Conservation (phyloP, 2,797 vertebrate genomes). For the Adelosebastes latens region DNA sequence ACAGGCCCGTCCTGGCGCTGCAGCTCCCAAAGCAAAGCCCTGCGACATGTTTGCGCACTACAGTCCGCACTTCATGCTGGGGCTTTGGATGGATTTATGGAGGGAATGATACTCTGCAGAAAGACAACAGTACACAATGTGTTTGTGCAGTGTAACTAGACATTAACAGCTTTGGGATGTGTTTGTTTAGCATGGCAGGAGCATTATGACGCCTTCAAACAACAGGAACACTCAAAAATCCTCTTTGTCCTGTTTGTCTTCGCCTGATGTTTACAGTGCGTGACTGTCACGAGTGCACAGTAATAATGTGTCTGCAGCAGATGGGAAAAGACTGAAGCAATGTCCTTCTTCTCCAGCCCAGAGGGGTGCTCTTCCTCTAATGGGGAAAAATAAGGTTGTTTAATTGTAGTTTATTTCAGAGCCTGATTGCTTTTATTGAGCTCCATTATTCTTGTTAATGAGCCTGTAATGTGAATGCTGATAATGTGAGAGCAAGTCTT, state of each 20-base stretch:
- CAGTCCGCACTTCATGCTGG: slow-evolving; percentile 67
- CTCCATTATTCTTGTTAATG: slow-evolving; percentile 87
- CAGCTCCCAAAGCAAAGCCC: slow-evolving; percentile 63
- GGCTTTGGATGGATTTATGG: slow-evolving; percentile 77
- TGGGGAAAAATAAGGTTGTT: slow-evolving; percentile 85
- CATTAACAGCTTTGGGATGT: slow-evolving; percentile 76
- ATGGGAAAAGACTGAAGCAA: slow-evolving; percentile 71
- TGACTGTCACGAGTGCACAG: slow-evolving; percentile 46
- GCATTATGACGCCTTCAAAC: slow-evolving; percentile 62
- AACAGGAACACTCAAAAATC: slow-evolving; percentile 69
- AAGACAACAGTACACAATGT: slow-evolving; percentile 76
- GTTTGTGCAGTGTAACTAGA: slow-evolving; percentile 71
- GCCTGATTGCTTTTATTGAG: slow-evolving; percentile 87
- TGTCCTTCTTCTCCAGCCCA: slow-evolving; percentile 70
- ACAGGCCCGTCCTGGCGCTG: slow-evolving; percentile 64
- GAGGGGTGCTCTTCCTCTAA: slow-evolving; percentile 78
- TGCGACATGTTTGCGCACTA: slow-evolving; percentile 66
- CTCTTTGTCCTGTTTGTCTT: slow-evolving; percentile 70
- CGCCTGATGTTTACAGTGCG: slow-evolving; percentile 64
- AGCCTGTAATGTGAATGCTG: slow-evolving; percentile 82
- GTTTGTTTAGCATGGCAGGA: slow-evolving; percentile 72
- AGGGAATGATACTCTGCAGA: slow-evolving; percentile 63
- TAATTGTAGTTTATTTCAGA: slow-evolving; percentile 86
- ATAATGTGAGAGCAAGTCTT: slow-evolving; percentile 77
- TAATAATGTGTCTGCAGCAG: slow-evolving; percentile 69